phyloP scores from a whole-genome alignment of 2,888 invertebrate species.

The Limnephilus marmoratus region DNA sequence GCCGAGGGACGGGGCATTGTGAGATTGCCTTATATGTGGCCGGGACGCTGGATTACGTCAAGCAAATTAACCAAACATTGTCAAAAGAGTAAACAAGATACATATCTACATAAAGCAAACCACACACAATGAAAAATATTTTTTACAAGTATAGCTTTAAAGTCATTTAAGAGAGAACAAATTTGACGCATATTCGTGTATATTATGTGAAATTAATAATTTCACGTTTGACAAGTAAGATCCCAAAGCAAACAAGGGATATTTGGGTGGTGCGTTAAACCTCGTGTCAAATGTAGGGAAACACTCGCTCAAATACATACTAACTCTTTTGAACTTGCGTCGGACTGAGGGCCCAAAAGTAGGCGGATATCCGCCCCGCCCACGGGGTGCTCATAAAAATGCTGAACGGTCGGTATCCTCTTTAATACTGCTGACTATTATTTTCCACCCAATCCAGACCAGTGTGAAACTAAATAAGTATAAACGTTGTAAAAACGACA shows the following conservation, averaged over 20 bases:
- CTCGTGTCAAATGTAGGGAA: neutral
- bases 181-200: neutral
- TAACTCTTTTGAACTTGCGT: neutral
- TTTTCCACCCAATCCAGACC: neutral
- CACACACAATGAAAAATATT: neutral
- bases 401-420: slow-evolving; percentile 18
- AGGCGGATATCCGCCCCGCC: slow-evolving; percentile 41
- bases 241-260: neutral
- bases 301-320: neutral
- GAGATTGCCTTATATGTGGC: slow-evolving; percentile 20
- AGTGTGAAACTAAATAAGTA: neutral
- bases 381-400: slow-evolving; percentile 29
- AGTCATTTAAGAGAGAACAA: neutral
- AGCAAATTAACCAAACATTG: neutral
- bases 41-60: neutral
- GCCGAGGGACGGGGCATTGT: neutral
- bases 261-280: neutral
- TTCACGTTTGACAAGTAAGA: neutral
- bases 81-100: neutral
- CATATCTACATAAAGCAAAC: neutral
- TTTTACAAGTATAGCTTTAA: neutral
- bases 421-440: slow-evolving; percentile 30
- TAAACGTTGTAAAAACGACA: neutral
- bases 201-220: neutral
- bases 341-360: slow-evolving; percentile 19